phyloP scores from a whole-genome alignment of 2,888 invertebrate genomes.

The Dicyrtomina minuta region DNA sequence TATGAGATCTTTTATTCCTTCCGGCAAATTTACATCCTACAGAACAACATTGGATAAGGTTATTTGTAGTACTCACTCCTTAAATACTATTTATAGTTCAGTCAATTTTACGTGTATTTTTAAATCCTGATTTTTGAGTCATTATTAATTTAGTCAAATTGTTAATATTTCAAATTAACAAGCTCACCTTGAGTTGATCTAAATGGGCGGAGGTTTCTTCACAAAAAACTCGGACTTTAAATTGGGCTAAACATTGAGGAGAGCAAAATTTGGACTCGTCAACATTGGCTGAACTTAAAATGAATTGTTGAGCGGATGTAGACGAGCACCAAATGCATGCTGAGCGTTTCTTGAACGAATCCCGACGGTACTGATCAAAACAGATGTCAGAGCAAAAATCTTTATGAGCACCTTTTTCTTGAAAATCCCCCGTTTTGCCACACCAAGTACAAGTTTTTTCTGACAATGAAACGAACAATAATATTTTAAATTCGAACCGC shows the following conservation, averaged over 20 bases:
- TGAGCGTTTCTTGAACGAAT: conserved; percentile 45
- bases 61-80: no score
- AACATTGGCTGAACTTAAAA: conserved; percentile 22
- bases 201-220: conserved; percentile 48
- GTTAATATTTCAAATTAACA: neutral
- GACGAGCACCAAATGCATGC: conserved; percentile 44
- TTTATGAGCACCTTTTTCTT: conserved; percentile 30
- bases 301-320: conserved; percentile 9
- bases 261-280: conserved; percentile 49
- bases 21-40: conserved; percentile 13
- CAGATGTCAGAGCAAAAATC: conserved; percentile 48
- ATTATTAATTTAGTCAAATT: neutral
- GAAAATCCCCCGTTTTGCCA: conserved; percentile 29
- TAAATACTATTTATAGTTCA: neutral
- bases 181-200: conserved; percentile 39
- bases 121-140: neutral
- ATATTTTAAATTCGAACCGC: neutral
- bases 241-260: conserved; percentile 43
- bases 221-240: conserved; percentile 45
- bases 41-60: no score
- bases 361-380: conserved; percentile 45
- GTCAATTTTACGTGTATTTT: neutral
- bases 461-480: neutral
- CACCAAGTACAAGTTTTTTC: conserved; percentile 43
- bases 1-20: conserved; percentile 36